Conservation (phyloP, 2,113 vertebrate genomes). For the Eclectus roratus region DNA sequence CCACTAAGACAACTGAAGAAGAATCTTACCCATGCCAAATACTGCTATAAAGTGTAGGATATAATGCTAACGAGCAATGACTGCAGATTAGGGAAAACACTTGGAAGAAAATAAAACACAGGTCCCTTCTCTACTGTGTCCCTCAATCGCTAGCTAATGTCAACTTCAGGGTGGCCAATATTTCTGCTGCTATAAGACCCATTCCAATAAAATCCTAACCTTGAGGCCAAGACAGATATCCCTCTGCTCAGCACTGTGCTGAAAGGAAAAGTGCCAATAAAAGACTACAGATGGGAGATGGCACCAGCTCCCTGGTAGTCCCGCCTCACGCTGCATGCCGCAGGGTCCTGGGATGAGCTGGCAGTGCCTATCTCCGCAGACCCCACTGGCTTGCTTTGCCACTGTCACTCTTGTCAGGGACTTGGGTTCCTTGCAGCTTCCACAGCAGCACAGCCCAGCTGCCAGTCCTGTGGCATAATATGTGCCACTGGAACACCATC, state of each 20-base stretch:
- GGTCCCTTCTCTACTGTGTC: neutral
- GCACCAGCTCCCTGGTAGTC: neutral
- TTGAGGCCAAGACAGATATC: neutral
- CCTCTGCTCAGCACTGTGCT: neutral
- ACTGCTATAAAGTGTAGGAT: neutral
- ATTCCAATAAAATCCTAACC: neutral
- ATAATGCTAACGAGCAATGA: neutral
- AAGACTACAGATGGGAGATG: slow-evolving; percentile 45
- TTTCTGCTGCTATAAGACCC: neutral
- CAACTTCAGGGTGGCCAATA: neutral
- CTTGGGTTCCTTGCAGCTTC: neutral
- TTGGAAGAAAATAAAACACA: neutral
- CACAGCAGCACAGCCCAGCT: neutral
- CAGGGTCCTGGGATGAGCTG: neutral
- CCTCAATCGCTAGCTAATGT: neutral
- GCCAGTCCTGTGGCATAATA: neutral
- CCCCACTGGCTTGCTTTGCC: neutral
- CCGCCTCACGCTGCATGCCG: fast-evolving
- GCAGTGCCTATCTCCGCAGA: neutral
- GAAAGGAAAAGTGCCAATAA: neutral
- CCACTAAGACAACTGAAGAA: neutral
- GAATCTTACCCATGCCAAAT: neutral
- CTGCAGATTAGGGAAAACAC: neutral
- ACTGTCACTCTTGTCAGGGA: neutral
- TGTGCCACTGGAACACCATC: neutral